These are phyloP conservation scores for Pogona vitticeps DNA, from an alignment of 2,113 vertebrate species.

Conservation along the genomic window DNA sequence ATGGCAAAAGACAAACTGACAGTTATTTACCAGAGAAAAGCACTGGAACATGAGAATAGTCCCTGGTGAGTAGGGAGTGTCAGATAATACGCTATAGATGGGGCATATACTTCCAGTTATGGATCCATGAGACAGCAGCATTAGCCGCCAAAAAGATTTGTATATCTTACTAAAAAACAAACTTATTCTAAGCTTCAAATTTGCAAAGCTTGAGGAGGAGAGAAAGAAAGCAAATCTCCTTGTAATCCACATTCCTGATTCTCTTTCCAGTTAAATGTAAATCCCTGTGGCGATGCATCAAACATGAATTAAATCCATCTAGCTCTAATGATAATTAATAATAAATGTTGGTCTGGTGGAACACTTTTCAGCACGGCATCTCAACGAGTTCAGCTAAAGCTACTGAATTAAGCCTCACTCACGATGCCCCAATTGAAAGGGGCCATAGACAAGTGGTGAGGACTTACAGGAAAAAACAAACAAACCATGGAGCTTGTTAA, in stretches of 20 bases:
- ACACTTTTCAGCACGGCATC: neutral
- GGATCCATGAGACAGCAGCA: conserved; percentile 3
- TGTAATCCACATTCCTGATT: conserved; percentile 6
- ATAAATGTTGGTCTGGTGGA: conserved; percentile 17
- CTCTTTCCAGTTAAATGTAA: neutral
- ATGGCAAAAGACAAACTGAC: neutral
- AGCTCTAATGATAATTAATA: conserved; percentile 16
- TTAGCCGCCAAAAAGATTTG: conserved; percentile 10
- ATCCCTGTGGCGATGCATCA: conserved; percentile 2
- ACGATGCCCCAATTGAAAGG: neutral
- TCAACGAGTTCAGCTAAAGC: conserved; percentile 16
- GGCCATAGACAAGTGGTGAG: neutral
- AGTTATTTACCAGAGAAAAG: neutral
- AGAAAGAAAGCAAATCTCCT: neutral
- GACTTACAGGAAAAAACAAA: neutral
- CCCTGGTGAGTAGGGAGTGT: neutral
- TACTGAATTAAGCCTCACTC: conserved; percentile 6
- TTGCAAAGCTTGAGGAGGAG: neutral
- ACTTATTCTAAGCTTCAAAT: conserved; percentile 22
- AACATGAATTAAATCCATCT: conserved; percentile 5
- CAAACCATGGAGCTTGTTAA: neutral
- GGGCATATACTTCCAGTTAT: conserved; percentile 29
- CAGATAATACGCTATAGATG: neutral
- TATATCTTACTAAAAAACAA: neutral
- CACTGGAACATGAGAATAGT: neutral